Base-by-base conservation (phyloP, 2,113 vertebrate species). In the Stictonetta naevosa region DNA sequence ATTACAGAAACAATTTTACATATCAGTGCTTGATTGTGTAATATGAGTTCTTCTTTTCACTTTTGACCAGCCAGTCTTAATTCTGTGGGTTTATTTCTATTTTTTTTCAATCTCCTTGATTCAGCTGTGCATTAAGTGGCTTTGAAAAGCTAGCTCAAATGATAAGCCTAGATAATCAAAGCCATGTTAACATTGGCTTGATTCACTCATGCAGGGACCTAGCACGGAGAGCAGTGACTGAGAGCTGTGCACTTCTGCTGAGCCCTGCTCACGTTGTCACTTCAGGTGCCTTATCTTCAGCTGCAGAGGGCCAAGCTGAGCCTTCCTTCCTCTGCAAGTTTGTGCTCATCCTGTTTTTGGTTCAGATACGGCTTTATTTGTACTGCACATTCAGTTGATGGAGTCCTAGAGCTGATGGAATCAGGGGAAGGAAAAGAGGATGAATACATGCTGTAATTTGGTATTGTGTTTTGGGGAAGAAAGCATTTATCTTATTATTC, bases 131-230 rank as follows among this genome's bases (percentile, higher is more conserved):
- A 42, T 36, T 36, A 73, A 80, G 33, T n/a, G 53, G n/a, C 38
- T 83, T 92, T 87, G 53, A 67, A 42, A 87, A 83, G 28, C 31
- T 16, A 77, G 6, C 53, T 78, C 29, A 25, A 1, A 31, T 14
- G 48, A 36, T 72, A 31, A 77, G 21, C 22, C n/a, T 22, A 55
- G 63, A 18, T 68, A 67, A 60, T 29, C 59, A 83, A 68, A 81
- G 40, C 28, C 10, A 8, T 0, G 0, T 26, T 28, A n/a, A 14
- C 15, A 11, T 7, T n/a, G 42, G n/a, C 25, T 63, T 29, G 28
- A 5, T 63, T 59, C 0, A 3, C 34, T 62, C 21, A 46, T 55
- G 13, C n/a, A 71, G 23, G 20, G 34, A 3, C 16, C 4, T 2
- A 33, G 28, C 26, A 48, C 15, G 28, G 67, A 50, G 31, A 76